A percentile compares a stretch with the other conserved stretches of the same genome.
These are phyloP conservation scores for Trichogramma pretiosum DNA, from an alignment of 1,140 invertebrate species.

Conservation along the genomic window DNA sequence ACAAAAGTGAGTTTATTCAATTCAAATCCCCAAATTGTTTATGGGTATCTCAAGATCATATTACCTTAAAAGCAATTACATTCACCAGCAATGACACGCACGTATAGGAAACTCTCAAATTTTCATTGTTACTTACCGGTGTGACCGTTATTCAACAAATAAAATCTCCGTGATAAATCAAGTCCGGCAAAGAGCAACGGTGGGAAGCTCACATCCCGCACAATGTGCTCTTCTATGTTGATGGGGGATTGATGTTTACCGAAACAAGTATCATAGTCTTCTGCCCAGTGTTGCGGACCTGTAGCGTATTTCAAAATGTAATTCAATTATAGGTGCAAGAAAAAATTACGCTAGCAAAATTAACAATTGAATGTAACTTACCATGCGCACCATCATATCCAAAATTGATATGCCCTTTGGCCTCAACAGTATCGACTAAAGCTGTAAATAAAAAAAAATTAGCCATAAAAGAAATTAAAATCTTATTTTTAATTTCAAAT, in stretches of 20 bases:
- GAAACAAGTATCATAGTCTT: conserved; percentile 56
- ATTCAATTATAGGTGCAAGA: no score
- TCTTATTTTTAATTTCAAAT: no score
- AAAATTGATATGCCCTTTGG: conserved; percentile 7
- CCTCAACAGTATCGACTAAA: no score
- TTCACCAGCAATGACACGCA: no score
- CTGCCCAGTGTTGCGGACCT: conserved; percentile 65
- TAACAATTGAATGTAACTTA: neutral
- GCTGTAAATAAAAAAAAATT: no score
- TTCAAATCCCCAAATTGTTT: no score
- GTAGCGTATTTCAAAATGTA: neutral
- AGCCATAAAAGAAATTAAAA: no score
- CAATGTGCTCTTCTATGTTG: conserved; percentile 64
- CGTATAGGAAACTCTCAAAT: no score
- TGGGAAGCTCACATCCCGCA: conserved; percentile 49
- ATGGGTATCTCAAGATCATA: no score
- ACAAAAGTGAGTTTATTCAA: no score
- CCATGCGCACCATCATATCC: conserved; percentile 13
- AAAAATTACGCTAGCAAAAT: neutral
- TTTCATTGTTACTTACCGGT: conserved; percentile 49
- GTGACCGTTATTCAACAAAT: conserved; percentile 67
- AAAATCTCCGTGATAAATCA: conserved; percentile 44
- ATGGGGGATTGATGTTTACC: conserved; percentile 79
- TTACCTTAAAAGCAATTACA: no score
- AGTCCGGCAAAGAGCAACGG: conserved; percentile 52